Evolutionary conservation across 1,140 invertebrate species (phyloP), one percentile per base, ranked within the genome.

Genomic region (Drosophila pruinosa): DNA sequence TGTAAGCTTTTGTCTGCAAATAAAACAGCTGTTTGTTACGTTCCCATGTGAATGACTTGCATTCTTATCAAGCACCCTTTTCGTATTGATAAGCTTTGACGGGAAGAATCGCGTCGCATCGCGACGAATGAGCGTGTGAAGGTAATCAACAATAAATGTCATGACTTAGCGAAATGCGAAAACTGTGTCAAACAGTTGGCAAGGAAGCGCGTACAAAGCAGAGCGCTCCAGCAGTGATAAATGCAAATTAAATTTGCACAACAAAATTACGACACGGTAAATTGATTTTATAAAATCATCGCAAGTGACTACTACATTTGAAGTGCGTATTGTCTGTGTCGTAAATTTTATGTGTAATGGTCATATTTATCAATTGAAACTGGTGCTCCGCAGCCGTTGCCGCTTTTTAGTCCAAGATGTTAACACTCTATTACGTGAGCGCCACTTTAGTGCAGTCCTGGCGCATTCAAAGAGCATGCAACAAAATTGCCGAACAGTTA

Each of bases 391-490:
- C 8, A 8, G 28, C 22, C 24, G 38, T 28, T 53, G 31, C 24
- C 41, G 17, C 3, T 41, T 14, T 7, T 22, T 50, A 17, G 31
- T 34, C 15, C 28, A 82, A 59, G 6, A 91, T 91, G 89, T 72
- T 95, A 52, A 95, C 94, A 19, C 75, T 95, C 24, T 94, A 94
- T 91, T 95, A 95, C 82, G 93, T 94, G 92, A 92, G 94, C 81
- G 93, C 94, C 24, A 95, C 94, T 8, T 93, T 94, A 88, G 72
- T 95, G 58, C 94, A 95, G 81, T 93, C 94, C 70, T 94, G 94
- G 92, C 92, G 94, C 61, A 91, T 95, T 12, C 92, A 92, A 53
- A 92, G 92, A n/a, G 89, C 95, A 3, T 90, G 86, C 45, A 75
- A 76, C 21, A 90, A 90, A 54, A 91, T 91, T 64, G 70, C 78